Base-by-base conservation (phyloP, 2,888 invertebrate genomes). In the Amiota mariae region DNA sequence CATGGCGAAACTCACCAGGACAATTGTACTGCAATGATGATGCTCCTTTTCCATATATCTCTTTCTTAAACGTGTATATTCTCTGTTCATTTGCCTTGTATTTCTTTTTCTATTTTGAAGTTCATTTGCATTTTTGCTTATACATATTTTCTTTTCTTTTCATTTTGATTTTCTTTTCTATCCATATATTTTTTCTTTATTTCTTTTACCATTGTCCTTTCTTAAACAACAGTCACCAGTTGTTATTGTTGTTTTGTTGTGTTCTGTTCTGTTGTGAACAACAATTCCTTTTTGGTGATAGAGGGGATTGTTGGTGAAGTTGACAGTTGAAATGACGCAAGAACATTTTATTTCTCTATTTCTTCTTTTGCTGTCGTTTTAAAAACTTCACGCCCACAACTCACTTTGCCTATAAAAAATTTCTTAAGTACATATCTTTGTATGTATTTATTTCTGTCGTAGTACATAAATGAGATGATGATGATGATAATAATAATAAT, bases 311-410 rank as follows among this genome's bases (percentile, higher is more conserved):
- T 6, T 36, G 3, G 36, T 36, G 36, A 36, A 36, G 67, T 68
- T 68, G 67, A 54, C 67, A 68, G 57, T 48, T 47, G 15, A 70
- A 57, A 74, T 77, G 84, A 76, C 77, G 79, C 79, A 68, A 74
- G 81, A 80, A 81, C 84, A 85, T 84, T 85, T 82, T 78, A 82
- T 82, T 82, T 82, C 79, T 36, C 8, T 36, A 82, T 82, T 84
- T 82, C 80, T 59, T 77, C 78, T 74, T 80, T 51, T 68, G 47
- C 57, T 71, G 70, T 51, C 63, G 56, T 72, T 47, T 71, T 56
- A 11, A 68, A 10, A 72, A 74, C 56, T 49, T 72, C 59, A 9
- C 51, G 67, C 72, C 72, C 72, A 76, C 61, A 71, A n/a, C 49
- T 47, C 15, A 72, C 15, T 36, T 36, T 36, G 36, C 8, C 36